Conservation (phyloP, 2,113 vertebrate genomes). For the Paralichthys olivaceus region DNA sequence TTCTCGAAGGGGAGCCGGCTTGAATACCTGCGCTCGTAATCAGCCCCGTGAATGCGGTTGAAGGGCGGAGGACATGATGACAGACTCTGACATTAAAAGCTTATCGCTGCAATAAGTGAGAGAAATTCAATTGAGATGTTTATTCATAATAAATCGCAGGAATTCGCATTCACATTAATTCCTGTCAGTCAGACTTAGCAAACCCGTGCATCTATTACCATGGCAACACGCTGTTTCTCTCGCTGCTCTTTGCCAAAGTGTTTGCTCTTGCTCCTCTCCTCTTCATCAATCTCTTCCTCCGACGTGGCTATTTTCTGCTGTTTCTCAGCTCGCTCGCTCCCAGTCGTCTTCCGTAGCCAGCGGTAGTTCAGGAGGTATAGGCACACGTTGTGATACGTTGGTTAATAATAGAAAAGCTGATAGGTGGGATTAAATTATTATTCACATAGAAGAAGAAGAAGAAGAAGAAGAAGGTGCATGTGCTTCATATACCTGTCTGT, state of each 20-base stretch:
- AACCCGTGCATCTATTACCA: constrained; percentile 58
- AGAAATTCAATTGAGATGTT: constrained; percentile 42
- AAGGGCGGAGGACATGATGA: constrained; percentile 37
- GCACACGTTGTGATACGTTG: background rate
- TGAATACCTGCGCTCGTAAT: constrained; percentile 25
- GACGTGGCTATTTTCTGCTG: constrained; percentile 20
- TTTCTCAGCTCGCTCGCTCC: too few relatives aligned
- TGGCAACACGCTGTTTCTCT: constrained; percentile 65
- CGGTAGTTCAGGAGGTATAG: constrained; percentile 8
- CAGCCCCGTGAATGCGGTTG: constrained; percentile 30
- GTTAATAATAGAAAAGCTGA: constrained; percentile 53
- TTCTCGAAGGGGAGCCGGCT: constrained; percentile 26
- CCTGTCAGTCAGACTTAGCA: constrained; percentile 48
- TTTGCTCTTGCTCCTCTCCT: background rate
- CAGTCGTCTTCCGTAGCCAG: constrained; percentile 15
- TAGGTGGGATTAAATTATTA: constrained; percentile 36
- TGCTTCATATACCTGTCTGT: constrained; percentile 28
- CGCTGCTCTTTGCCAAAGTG: background rate
- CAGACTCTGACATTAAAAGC: constrained; percentile 43
- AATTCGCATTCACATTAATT: constrained; percentile 35
- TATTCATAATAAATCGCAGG: constrained; percentile 41
- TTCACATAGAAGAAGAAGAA: constrained; percentile 15
- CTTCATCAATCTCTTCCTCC: constrained; percentile 42
- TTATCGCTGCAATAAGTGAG: constrained; percentile 27
- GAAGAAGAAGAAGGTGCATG: background rate